phyloP scores from a whole-genome alignment of 2,888 invertebrate genomes.

The Agonum fuliginosum region DNA sequence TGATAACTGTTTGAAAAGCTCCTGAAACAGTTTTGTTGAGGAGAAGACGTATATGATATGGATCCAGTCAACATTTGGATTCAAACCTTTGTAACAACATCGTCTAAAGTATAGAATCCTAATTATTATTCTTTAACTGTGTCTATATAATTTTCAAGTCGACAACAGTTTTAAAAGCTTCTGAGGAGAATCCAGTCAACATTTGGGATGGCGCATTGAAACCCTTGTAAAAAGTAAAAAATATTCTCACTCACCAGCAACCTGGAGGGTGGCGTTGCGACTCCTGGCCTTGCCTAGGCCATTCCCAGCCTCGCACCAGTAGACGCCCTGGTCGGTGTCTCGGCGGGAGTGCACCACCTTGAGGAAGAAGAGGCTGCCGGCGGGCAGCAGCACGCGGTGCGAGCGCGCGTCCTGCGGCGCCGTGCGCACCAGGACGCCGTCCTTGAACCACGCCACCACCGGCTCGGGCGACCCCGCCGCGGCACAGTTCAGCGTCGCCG shows the following conservation, averaged over 20 bases:
- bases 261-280: slow-evolving; percentile 89
- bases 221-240: too few relatives aligned
- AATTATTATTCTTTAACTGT: too few relatives aligned
- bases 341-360: slow-evolving; percentile 86
- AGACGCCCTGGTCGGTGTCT: slow-evolving; percentile 90
- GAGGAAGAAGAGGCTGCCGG: slow-evolving; percentile 90
- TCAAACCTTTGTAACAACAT: too few relatives aligned
- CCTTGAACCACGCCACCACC: slow-evolving; percentile 88
- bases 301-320: slow-evolving; percentile 92
- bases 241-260: slow-evolving; percentile 79
- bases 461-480: slow-evolving; percentile 89
- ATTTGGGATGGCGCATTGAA: too few relatives aligned
- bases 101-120: too few relatives aligned
- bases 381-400: slow-evolving; percentile 86
- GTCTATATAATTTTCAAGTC: too few relatives aligned
- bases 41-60: too few relatives aligned
- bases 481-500: slow-evolving; percentile 93
- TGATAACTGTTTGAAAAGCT: too few relatives aligned
- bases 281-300: slow-evolving; percentile 87
- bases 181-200: too few relatives aligned
- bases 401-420: slow-evolving; percentile 80
- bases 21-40: too few relatives aligned
- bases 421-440: slow-evolving; percentile 76
- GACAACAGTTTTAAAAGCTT: too few relatives aligned
- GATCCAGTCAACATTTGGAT: too few relatives aligned